These are phyloP conservation scores for Hermetia illucens DNA, from an alignment of 1,140 invertebrate genomes.

Conservation along the genomic window DNA sequence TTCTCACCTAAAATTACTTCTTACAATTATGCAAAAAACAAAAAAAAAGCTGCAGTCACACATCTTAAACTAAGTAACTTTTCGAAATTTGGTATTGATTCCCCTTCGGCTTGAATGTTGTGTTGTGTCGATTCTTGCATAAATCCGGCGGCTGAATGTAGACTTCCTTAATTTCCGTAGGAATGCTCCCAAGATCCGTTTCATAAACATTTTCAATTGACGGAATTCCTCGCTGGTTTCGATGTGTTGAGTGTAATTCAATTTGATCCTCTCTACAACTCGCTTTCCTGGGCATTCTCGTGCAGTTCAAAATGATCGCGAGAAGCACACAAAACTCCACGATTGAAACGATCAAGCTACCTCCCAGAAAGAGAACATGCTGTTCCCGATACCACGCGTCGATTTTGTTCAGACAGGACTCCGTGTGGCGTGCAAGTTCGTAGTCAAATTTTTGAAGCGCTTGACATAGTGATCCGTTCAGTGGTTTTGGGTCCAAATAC, in stretches of 20 bases:
- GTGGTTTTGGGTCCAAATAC: constrained; percentile 61
- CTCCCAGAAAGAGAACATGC: constrained; percentile 51
- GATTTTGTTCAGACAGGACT: constrained; percentile 53
- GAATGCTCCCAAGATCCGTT: constrained; percentile 14
- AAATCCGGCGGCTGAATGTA: constrained; percentile 21
- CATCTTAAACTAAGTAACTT: constrained; percentile 22
- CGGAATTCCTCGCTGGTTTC: too few relatives aligned
- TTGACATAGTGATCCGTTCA: constrained; percentile 57
- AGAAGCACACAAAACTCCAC: constrained; percentile 54
- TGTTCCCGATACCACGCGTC: constrained; percentile 66
- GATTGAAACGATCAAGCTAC: constrained; percentile 46
- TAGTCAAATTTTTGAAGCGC: constrained; percentile 42
- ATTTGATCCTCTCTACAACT: not conserved
- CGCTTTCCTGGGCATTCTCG: constrained; percentile 32
- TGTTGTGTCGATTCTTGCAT: constrained; percentile 18
- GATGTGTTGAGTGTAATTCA: not conserved
- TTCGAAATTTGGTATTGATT: constrained; percentile 16
- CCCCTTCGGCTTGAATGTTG: constrained; percentile 16
- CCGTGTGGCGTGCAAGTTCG: constrained; percentile 44
- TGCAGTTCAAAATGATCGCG: constrained; percentile 52
- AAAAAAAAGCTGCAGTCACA: too few relatives aligned
- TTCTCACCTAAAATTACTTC: too few relatives aligned
- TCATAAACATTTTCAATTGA: constrained; percentile 25
- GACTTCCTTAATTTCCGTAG: constrained; percentile 19
- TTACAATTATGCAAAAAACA: too few relatives aligned